These are phyloP conservation scores for Hippocampus kuda DNA, from an alignment of 2,797 vertebrate genomes.

Conservation along the genomic window DNA sequence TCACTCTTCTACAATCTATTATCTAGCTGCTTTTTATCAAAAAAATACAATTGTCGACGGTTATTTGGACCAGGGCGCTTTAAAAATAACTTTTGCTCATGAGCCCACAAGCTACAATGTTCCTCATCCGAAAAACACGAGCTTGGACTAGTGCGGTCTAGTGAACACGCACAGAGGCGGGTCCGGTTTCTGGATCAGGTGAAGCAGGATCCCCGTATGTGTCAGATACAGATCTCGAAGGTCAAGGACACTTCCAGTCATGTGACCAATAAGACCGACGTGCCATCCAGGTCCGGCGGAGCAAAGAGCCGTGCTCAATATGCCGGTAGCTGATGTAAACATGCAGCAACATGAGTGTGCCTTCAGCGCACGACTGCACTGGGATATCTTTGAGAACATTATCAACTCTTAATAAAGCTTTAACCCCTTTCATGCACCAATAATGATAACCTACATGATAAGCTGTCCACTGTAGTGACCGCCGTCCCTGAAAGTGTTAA, in stretches of 20 bases:
- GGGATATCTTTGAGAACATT: neutral
- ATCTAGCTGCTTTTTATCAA: neutral
- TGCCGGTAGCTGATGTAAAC: constrained; percentile 21
- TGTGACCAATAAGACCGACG: constrained; percentile 18
- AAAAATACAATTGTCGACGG: no score
- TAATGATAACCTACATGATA: no score
- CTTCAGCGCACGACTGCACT: neutral
- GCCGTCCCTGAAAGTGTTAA: no score
- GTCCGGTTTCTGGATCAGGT: constrained; percentile 66
- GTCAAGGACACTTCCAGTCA: constrained; percentile 45
- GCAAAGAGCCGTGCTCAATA: constrained; percentile 15
- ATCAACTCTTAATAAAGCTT: neutral
- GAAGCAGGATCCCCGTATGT: constrained; percentile 42
- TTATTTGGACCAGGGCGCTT: no score
- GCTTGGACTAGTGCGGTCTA: constrained; percentile 6
- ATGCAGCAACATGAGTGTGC: neutral
- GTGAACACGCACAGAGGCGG: constrained; percentile 33
- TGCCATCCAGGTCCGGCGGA: neutral
- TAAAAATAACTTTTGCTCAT: no score
- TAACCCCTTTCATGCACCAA: no score
- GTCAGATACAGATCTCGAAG: constrained; percentile 54
- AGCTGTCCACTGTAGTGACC: no score
- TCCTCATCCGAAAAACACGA: neutral
- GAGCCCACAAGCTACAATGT: neutral
- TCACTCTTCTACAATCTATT: neutral